These are phyloP conservation scores for Hylaeus anthracinus DNA, from an alignment of 1,140 invertebrate genomes.

Conservation along the genomic window DNA sequence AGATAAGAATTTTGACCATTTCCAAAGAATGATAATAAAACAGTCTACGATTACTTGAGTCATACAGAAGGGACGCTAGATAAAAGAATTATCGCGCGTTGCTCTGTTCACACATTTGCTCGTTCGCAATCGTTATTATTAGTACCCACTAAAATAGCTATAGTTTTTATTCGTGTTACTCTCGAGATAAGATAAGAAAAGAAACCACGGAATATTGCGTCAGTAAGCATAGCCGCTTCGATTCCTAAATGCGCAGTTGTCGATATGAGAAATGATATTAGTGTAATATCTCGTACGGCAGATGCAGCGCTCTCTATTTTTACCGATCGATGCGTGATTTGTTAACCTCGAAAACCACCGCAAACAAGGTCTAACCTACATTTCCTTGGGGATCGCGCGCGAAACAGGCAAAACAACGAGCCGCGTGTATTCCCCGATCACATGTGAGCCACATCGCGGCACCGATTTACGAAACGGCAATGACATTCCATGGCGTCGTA, in stretches of 20 bases:
- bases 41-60: not conserved
- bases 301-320: not conserved
- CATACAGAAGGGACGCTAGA: not conserved
- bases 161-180: slow-evolving; percentile 6
- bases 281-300: not conserved
- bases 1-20: not conserved
- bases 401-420: slow-evolving; percentile 19
- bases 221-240: not conserved
- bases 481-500: slow-evolving; percentile 64
- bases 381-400: not conserved
- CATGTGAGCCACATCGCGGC: slow-evolving; percentile 22
- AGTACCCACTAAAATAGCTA: slow-evolving; percentile 8
- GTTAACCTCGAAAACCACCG: slow-evolving; percentile 16
- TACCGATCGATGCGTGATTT: slow-evolving; percentile 12
- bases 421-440: slow-evolving; percentile 24
- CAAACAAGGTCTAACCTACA: slow-evolving; percentile 37
- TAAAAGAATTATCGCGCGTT: not conserved
- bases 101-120: no score
- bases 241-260: slow-evolving; percentile 26
- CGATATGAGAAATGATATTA: not conserved
- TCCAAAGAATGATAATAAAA: not conserved
- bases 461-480: slow-evolving; percentile 55
- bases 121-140: slow-evolving; percentile 22
- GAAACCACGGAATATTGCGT: not conserved
- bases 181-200: slow-evolving; percentile 26